These are phyloP conservation scores for Coendou prehensilis DNA, from an alignment of 2,797 vertebrate species.

Conservation along the genomic window DNA sequence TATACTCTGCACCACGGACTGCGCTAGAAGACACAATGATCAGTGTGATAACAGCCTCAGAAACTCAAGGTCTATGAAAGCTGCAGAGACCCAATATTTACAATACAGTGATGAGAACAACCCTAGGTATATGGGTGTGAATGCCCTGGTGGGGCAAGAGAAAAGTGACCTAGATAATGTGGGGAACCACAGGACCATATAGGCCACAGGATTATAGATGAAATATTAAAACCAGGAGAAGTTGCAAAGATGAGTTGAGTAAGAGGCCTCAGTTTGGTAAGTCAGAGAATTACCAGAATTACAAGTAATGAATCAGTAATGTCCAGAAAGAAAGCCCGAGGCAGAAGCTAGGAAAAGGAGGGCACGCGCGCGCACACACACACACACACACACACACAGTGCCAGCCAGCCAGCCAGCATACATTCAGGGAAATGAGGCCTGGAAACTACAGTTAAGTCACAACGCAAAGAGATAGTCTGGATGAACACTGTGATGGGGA, in stretches of 20 bases:
- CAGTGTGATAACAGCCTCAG: background rate
- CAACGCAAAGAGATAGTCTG: background rate
- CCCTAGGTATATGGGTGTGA: background rate
- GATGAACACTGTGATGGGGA: background rate
- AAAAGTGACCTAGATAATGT: background rate
- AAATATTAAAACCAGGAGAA: background rate
- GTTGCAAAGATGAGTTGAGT: background rate
- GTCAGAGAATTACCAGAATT: background rate
- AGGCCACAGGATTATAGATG: background rate
- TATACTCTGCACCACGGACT: background rate
- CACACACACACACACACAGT: background rate
- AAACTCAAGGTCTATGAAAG: background rate
- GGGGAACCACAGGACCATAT: background rate
- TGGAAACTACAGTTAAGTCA: background rate
- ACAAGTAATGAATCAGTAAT: background rate
- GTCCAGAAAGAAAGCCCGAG: background rate
- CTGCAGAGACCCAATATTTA: background rate
- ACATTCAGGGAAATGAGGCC: background rate
- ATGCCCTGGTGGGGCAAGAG: background rate
- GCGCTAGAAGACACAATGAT: background rate
- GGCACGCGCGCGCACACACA: rapidly evolving
- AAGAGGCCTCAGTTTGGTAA: background rate
- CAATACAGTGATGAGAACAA: background rate
- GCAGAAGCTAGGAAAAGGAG: background rate
- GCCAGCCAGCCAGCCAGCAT: background rate